Evolutionary conservation across 2,113 vertebrate genomes (phyloP), one percentile per base, ranked within the genome.

Genomic region (Morone chrysops): DNA sequence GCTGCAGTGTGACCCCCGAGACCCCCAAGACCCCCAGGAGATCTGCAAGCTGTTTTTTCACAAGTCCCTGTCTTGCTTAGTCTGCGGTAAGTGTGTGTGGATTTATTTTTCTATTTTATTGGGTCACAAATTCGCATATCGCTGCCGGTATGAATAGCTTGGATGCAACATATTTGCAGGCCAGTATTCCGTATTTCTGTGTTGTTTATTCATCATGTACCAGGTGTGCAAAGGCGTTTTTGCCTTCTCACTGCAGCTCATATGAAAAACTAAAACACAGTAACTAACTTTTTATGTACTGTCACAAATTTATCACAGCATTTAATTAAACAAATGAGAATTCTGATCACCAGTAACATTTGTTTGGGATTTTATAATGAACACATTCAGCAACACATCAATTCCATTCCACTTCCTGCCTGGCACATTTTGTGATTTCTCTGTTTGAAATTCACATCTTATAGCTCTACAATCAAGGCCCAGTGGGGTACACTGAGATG

Each of bases 381-480:
- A 66, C 14, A 36, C n/a, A 61, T 51, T 50, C 48, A 73, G 54
- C 18, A 74, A 66, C 14, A 36, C n/a, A 61, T 51, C 22, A 22
- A n/a, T 31, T 25, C 2, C 10, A 20, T 16, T 54, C 43, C 6
- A 5, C 41, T 62, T 72, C 43, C 7, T 63, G 12, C 22, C 10
- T 73, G 73, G 36, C 54, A 57, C 62, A 73, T 66, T 69, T 69
- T 4, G 4, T 41, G 25, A 1, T 25, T 41, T 45, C 14, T 54
- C 20, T 56, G n/a, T 78, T 78, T 82, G 56, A 54, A 84, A 70
- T 62, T 25, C n/a, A 60, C 60, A 13, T 81, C 38, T 59, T 68
- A 53, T 75, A 50, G 57, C 41, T 67, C 41, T 22, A 22, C 41
- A 77, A 38, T 82, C 36, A 45, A 72, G 8, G 70, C 75, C 60